Conservation (phyloP, 2,113 vertebrate species). For the Grantiella picta region DNA sequence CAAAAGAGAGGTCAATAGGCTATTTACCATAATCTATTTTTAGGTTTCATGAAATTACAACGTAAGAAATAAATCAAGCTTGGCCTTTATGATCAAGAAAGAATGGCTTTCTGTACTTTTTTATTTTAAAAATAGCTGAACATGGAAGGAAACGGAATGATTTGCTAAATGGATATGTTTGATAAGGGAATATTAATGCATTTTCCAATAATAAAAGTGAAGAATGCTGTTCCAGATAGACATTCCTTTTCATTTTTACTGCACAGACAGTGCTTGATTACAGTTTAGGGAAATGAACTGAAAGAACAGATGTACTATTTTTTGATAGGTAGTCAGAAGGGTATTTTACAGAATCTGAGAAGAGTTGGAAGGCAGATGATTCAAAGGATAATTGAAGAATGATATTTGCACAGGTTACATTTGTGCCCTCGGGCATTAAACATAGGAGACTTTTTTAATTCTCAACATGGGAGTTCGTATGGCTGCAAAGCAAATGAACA, state of each 20-base stretch:
- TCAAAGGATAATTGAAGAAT: constrained; percentile 49
- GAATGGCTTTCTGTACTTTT: neutral
- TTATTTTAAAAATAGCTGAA: neutral
- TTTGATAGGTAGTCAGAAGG: constrained; percentile 22
- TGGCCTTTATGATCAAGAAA: neutral
- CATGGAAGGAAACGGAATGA: neutral
- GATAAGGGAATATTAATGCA: constrained; percentile 23
- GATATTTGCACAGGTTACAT: constrained; percentile 47
- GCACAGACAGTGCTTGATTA: constrained; percentile 20
- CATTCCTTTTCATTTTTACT: constrained; percentile 23
- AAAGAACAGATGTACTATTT: constrained; percentile 35
- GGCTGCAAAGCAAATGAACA: constrained; percentile 32
- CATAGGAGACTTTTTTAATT: neutral
- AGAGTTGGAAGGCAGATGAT: constrained; percentile 38
- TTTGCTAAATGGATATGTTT: constrained; percentile 12
- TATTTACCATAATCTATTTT: neutral
- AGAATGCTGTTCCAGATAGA: constrained; percentile 13
- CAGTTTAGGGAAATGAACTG: constrained; percentile 43
- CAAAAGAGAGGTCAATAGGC: neutral
- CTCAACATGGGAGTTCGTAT: neutral
- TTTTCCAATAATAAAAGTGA: constrained; percentile 45
- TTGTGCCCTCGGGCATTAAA: constrained; percentile 5
- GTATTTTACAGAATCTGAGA: neutral
- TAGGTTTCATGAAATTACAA: neutral
- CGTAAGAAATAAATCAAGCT: neutral